These are phyloP conservation scores for Panzeria rudis DNA, from an alignment of 2,888 invertebrate species.

Conservation along the genomic window DNA sequence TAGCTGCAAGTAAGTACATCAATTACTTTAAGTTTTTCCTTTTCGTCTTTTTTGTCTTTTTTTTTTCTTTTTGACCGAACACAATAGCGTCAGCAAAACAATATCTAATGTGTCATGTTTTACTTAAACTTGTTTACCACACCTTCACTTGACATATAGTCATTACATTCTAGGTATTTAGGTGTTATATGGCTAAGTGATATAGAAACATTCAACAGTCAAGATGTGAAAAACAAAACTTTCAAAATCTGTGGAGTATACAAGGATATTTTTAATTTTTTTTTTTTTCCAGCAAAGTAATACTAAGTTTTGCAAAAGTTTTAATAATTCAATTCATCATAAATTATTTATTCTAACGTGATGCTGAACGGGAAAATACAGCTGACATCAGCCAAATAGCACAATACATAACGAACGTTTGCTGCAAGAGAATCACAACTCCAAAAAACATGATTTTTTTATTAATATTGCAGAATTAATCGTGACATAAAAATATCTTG, in stretches of 20 bases:
- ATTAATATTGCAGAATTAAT: too few species aligned
- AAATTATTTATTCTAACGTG: background rate
- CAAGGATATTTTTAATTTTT: background rate
- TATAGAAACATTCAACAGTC: background rate
- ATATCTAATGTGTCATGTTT: conserved; percentile 36
- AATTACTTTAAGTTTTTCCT: conserved; percentile 36
- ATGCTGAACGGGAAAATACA: too few species aligned
- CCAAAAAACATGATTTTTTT: too few species aligned
- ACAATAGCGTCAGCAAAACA: conserved; percentile 5
- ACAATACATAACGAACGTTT: too few species aligned
- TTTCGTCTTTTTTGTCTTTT: background rate
- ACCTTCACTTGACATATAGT: background rate
- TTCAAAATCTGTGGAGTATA: background rate
- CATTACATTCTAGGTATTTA: background rate
- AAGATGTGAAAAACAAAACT: background rate
- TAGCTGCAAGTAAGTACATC: conserved; percentile 85
- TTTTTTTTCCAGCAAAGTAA: background rate
- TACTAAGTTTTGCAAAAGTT: background rate
- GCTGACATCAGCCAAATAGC: too few species aligned
- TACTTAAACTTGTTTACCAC: conserved; percentile 5
- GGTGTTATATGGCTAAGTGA: background rate
- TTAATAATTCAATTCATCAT: background rate
- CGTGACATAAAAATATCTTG: too few species aligned
- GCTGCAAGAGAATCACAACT: too few species aligned
- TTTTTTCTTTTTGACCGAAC: background rate